A percentile compares a stretch with the other conserved stretches of the same genome.
Conservation (phyloP, 2,888 invertebrate species). For the Torymus tubicola region DNA sequence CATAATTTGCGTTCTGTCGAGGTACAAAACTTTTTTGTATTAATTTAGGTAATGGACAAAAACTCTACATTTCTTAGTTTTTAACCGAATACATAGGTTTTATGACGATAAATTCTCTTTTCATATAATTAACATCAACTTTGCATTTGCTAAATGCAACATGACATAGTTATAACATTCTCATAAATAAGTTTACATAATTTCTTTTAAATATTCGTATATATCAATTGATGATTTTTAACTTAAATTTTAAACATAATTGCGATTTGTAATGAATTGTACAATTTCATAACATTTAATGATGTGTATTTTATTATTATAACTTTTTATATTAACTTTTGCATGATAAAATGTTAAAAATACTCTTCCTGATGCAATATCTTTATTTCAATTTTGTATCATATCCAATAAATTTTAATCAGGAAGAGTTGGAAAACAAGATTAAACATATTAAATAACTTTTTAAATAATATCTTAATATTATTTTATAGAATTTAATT, state of each 20-base stretch:
- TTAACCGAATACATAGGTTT: constrained; percentile 27
- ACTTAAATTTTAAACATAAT: constrained; percentile 7
- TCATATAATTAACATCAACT: constrained; percentile 37
- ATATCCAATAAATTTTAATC: constrained; percentile 3
- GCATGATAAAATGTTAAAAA: background rate
- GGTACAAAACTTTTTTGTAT: constrained; percentile 17
- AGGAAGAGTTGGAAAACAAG: too few species aligned
- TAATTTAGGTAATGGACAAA: background rate
- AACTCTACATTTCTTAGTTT: constrained; percentile 3
- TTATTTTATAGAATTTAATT: constrained; percentile 5
- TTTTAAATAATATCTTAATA: constrained; percentile 16
- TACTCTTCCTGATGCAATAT: constrained; percentile 1
- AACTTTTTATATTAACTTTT: constrained; percentile 11
- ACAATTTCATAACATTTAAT: constrained; percentile 13
- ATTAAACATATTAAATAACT: background rate
- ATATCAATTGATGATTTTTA: background rate
- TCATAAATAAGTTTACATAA: constrained; percentile 35
- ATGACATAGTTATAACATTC: constrained; percentile 39
- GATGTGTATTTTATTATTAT: background rate
- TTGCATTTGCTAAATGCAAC: constrained; percentile 8
- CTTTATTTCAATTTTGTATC: constrained; percentile 12
- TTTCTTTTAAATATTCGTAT: constrained; percentile 38
- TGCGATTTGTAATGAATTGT: constrained; percentile 21
- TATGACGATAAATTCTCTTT: constrained; percentile 33
- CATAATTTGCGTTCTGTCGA: background rate